Base-by-base conservation (phyloP, 2,113 vertebrate species). In the Hippopotamus amphibius region DNA sequence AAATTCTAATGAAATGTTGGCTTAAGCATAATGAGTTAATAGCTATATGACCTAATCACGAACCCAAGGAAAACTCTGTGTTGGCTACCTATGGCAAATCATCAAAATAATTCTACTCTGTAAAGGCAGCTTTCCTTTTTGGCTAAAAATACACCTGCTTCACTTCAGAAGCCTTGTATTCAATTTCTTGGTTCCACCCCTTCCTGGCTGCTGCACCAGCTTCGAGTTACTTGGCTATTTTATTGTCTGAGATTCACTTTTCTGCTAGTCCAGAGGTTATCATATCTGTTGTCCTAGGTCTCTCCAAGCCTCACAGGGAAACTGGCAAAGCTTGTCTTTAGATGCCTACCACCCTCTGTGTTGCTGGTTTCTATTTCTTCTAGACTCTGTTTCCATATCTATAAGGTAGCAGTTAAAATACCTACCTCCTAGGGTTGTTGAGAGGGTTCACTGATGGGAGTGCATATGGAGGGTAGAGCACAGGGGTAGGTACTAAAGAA, bases 21-120 rank as follows among this genome's bases (percentile, higher is more conserved):
- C 48, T 77, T 84, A 97, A 97, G 81, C n/a, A 2, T 2, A 95
- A 59, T 84, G 21, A 89, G 95, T 89, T 95, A 94, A 79, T 41
- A 72, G 90, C 59, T 79, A 89, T 26, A 48, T 26, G 19, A 68
- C 61, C 41, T 16, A 68, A 95, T 83, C 37, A 81, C 5, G 12
- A 93, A 69, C n/a, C 30, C 26, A 77, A 61, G 37, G n/a, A 66
- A 93, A 88, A 50, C 11, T 69, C 59, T 50, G 28, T 24, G 11
- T 76, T 82, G 68, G 41, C 82, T 68, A 95, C 63, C 68, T 77
- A 53, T 59, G 69, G 57, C 80, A 81, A 97, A 93, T 41, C 77
- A 24, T 84, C 89, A 95, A 69, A 91, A 95, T 65, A 90, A 79
- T 63, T 57, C 59, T 65, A 55, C 79, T 84, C 48, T 15, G 71